Base-by-base conservation (phyloP, 2,888 invertebrate species). In the Dasysyrphus albostriatus region DNA sequence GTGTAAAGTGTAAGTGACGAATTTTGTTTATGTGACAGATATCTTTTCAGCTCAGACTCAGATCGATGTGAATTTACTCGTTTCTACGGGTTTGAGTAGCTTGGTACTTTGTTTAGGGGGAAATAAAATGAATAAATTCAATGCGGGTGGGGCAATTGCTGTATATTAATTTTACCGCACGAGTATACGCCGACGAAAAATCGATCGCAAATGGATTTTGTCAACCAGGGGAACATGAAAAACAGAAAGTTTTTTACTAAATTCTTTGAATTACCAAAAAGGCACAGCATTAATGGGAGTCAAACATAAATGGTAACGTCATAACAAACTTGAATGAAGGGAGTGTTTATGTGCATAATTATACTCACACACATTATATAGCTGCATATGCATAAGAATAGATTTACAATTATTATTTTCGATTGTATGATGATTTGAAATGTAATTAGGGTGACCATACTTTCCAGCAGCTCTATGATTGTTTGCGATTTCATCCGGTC, bases 121-220 rank as follows among this genome's bases (percentile, higher is more conserved):
- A 8, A 14, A n/a, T n/a, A 39, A 7, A 65, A 44, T 32, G 9
- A 32, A 32, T n/a, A 6, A 47, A 51, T 32, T 32, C 16, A 19
- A 54, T 54, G 69, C 69, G 69, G 69, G 69, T 69, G 69, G 7
- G 32, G 54, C 54, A 3, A 9, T 47, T 47, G 47, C 47, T 16
- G 47, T 44, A 44, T 2, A n/a, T 5, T 10, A 3, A 39, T 3
- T 39, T 39, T 39, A 39, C 39, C 39, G 12, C 39, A 44, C 6
- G 6, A 42, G 1, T 5, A 42, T 54, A 69, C 69, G 69, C 69
- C 69, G 54, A 69, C 69, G 69, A 69, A 69, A 69, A 69, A 69
- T 69, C 69, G 69, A 69, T 69, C 69, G 24, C 54, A 69, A 39
- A 39, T 54, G 51, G 51, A 39, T 69, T 69, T 51, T 37, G 8